Evolutionary conservation across 2,113 vertebrate species (phyloP).

Genomic region (Misgurnus anguillicaudatus): DNA sequence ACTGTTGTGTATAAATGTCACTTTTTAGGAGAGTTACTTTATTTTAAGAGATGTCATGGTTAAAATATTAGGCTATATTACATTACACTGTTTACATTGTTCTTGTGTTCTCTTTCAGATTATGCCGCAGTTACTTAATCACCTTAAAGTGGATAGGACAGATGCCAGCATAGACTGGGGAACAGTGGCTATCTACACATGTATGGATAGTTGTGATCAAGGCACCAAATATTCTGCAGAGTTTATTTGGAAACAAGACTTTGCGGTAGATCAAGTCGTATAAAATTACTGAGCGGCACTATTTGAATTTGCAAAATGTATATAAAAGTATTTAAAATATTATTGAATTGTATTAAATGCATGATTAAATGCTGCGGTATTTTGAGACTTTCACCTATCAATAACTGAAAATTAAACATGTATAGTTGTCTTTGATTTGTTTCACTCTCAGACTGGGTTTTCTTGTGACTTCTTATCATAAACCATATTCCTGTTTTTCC

Average conservation of each 20-base stretch:
- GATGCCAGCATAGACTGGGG: slow-evolving; percentile 94
- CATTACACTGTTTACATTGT: neutral
- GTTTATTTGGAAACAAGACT: slow-evolving; percentile 94
- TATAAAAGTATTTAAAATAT: slow-evolving; percentile 19
- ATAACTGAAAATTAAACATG: neutral
- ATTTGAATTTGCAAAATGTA: neutral
- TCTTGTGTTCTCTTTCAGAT: slow-evolving; percentile 72
- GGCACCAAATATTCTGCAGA: slow-evolving; percentile 79
- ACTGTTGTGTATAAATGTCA: no score
- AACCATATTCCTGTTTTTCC: no score
- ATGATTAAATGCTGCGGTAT: neutral
- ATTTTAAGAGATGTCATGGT: no score
- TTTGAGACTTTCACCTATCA: neutral
- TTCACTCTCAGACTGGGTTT: no score
- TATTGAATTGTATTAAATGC: no score
- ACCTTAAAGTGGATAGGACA: slow-evolving; percentile 84
- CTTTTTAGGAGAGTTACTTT: neutral
- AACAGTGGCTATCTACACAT: slow-evolving; percentile 83
- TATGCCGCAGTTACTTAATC: slow-evolving; percentile 95
- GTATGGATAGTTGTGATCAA: slow-evolving; percentile 80
- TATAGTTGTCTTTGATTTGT: no score
- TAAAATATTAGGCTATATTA: neutral
- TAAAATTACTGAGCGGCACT: neutral
- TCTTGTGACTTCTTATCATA: no score
- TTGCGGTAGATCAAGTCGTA: slow-evolving; percentile 60